Percentiles rank a stretch among this genome's conserved stretches.
Conservation (phyloP, 2,113 vertebrate species). For the Gnathonemus echidnorhynchus region DNA sequence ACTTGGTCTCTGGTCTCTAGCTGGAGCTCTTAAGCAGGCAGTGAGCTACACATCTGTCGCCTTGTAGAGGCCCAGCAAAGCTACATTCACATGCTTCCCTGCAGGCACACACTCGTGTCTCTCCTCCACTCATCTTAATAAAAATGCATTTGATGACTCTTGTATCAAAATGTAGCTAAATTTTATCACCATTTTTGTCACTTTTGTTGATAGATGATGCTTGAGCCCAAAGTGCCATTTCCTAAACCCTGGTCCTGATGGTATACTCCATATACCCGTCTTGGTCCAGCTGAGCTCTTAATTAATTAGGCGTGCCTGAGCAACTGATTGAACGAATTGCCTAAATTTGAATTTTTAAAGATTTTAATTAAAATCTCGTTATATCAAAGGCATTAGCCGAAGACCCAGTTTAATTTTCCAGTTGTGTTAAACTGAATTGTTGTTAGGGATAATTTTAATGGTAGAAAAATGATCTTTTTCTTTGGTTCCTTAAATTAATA, state of each 20-base stretch:
- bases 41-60: conserved; percentile 6
- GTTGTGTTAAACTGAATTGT: background rate
- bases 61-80: background rate
- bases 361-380: conserved; percentile 2
- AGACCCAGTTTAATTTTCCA: background rate
- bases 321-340: background rate
- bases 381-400: background rate
- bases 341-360: background rate
- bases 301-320: background rate
- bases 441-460: background rate
- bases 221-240: background rate
- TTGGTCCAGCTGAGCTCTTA: background rate
- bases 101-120: background rate
- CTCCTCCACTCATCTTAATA: background rate
- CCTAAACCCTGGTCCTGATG: background rate
- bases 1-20: conserved; percentile 1
- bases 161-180: background rate
- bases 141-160: background rate
- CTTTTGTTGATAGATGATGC: background rate
- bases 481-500: conserved; percentile 1
- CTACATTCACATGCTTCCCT: no score
- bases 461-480: background rate
- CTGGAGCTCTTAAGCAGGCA: background rate
- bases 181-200: background rate
- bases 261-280: background rate